A percentile compares a stretch with the other conserved stretches of the same genome.
Evolutionary conservation across 2,888 invertebrate genomes (phyloP).

Genomic region (Ischnus inquisitorius): DNA sequence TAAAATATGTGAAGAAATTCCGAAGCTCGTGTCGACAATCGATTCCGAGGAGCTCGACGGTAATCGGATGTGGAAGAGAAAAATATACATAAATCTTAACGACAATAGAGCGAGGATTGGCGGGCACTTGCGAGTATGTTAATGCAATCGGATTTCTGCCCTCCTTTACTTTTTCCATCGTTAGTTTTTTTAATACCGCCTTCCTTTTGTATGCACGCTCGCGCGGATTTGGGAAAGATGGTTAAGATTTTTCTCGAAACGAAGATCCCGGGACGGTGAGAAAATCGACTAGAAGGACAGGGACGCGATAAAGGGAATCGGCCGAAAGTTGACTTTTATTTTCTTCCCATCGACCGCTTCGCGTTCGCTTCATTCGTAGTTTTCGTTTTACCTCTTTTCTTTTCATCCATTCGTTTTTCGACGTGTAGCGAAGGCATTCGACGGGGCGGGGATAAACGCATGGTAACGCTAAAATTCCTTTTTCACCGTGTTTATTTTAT

Average conservation of each 20-base stretch:
- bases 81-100: slow-evolving; percentile 51
- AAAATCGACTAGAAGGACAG: slow-evolving; percentile 43
- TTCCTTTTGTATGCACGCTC: slow-evolving; percentile 1
- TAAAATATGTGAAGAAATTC: background rate
- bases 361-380: background rate
- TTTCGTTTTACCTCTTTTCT: slow-evolving; percentile 10
- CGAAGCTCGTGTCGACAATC: slow-evolving; percentile 16
- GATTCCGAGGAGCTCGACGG: slow-evolving; percentile 19
- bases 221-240: slow-evolving; percentile 35
- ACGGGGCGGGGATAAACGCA: slow-evolving; percentile 9
- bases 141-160: slow-evolving; percentile 45
- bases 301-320: slow-evolving; percentile 49
- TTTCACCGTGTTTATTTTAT: slow-evolving; percentile 77
- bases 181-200: slow-evolving; percentile 10
- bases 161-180: slow-evolving; percentile 20
- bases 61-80: slow-evolving; percentile 36
- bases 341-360: background rate
- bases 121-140: slow-evolving; percentile 30
- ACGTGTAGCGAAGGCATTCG: slow-evolving; percentile 30
- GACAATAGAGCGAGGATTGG: slow-evolving; percentile 43
- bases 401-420: slow-evolving; percentile 19
- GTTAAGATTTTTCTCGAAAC: slow-evolving; percentile 44
- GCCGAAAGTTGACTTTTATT: slow-evolving; percentile 44
- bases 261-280: slow-evolving; percentile 51
- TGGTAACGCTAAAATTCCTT: slow-evolving; percentile 64